Conservation (phyloP, 2,797 vertebrate species). For the Propithecus deckenii region DNA sequence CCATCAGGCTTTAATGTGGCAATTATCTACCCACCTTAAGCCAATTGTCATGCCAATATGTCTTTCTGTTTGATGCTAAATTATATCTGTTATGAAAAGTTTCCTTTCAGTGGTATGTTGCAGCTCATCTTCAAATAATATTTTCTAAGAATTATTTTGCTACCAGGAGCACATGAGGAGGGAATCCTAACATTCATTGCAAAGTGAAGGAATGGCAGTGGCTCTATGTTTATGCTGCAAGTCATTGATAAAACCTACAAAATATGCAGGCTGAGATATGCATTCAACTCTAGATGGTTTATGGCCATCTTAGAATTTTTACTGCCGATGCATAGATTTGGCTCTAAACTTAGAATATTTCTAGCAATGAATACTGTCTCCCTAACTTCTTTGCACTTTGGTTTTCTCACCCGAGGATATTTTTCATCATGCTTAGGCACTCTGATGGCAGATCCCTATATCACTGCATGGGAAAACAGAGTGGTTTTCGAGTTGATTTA, state of each 20-base stretch:
- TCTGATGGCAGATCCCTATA: neutral
- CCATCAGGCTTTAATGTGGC: neutral
- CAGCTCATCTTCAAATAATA: neutral
- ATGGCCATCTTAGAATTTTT: neutral
- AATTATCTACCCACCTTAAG: neutral
- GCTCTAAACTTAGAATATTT: slow-evolving; percentile 14
- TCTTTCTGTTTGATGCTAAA: neutral
- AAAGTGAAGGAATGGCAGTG: neutral
- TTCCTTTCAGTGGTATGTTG: neutral
- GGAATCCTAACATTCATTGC: neutral
- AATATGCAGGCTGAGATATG: neutral
- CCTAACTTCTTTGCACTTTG: neutral
- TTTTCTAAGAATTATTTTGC: neutral
- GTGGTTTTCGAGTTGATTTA: neutral
- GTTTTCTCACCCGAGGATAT: slow-evolving; percentile 22
- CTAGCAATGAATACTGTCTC: neutral
- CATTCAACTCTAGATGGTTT: neutral
- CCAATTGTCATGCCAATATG: neutral
- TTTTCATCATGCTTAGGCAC: neutral
- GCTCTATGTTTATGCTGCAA: neutral
- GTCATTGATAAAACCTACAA: neutral
- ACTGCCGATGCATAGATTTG: neutral
- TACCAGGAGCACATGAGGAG: neutral
- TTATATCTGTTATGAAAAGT: neutral
- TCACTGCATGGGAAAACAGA: neutral